Percentiles rank a stretch among this genome's conserved stretches.
Conservation (phyloP, 2,113 vertebrate genomes). For the Catagonus wagneri region DNA sequence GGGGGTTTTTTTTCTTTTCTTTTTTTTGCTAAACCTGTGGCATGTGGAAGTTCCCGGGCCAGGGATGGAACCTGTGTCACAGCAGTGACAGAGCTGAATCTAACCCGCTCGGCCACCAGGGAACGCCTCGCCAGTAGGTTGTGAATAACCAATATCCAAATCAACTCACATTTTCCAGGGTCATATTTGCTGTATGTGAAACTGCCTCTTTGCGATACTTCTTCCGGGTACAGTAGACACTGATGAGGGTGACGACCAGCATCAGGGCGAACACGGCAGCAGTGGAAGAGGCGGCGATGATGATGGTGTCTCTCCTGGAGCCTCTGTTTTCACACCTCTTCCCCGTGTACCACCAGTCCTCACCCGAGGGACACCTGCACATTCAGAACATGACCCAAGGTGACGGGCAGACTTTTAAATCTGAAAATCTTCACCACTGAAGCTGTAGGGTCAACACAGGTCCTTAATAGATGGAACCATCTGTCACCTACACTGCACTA, state of each 20-base stretch:
- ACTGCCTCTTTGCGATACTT: slow-evolving; percentile 74
- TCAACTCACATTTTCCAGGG: slow-evolving; percentile 83
- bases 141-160: neutral
- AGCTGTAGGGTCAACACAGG: neutral
- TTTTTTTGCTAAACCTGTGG: no score
- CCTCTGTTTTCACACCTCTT: slow-evolving; percentile 90
- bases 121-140: neutral
- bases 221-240: slow-evolving; percentile 82
- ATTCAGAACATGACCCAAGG: neutral
- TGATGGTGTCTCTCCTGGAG: slow-evolving; percentile 84
- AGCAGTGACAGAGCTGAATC: no score
- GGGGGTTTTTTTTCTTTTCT: no score
- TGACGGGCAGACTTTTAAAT: neutral
- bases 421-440: neutral
- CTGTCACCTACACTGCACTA: neutral
- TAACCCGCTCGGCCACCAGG: no score
- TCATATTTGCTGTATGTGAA: accelerated
- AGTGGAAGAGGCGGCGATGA: slow-evolving; percentile 86
- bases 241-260: slow-evolving; percentile 87
- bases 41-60: no score
- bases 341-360: slow-evolving; percentile 94
- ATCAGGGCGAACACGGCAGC: slow-evolving; percentile 85
- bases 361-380: slow-evolving; percentile 90
- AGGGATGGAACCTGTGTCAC: no score
- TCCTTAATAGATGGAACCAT: neutral